These are phyloP conservation scores for Beroe ovata DNA, from an alignment of 37 sponge, comb jelly and placozoan genomes.

Conservation along the genomic window DNA sequence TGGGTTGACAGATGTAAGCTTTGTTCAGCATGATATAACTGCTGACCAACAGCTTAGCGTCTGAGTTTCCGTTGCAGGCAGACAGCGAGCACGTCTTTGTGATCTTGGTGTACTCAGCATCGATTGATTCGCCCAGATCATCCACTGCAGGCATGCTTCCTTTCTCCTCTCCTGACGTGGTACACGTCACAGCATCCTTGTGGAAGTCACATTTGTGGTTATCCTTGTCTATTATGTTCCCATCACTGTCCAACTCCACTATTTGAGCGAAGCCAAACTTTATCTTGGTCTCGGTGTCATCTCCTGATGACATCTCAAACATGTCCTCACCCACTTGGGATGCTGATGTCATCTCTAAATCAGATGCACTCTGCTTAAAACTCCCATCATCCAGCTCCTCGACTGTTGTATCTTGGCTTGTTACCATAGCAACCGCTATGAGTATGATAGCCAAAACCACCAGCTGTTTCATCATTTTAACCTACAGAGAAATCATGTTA, in stretches of 20 bases:
- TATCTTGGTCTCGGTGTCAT: constrained; percentile 16
- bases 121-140: background rate
- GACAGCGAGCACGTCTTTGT: background rate
- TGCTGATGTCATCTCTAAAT: background rate
- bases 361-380: background rate
- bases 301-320: constrained; percentile 16
- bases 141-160: background rate
- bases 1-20: constrained; percentile 25
- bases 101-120: constrained; percentile 7
- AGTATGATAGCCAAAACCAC: no score
- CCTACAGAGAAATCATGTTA: no score
- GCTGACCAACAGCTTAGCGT: background rate
- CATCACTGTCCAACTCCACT: constrained; percentile 2
- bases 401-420: background rate
- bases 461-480: background rate
- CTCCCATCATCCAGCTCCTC: background rate
- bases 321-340: constrained; percentile 7
- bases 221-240: background rate
- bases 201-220: background rate
- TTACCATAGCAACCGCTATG: background rate
- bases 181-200: background rate
- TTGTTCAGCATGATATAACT: constrained; percentile 56
- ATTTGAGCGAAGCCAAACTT: constrained; percentile 29
- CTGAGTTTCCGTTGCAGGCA: background rate
- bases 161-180: background rate